Conservation (phyloP, 2,113 vertebrate genomes). For the Hippocampus zosterae region DNA sequence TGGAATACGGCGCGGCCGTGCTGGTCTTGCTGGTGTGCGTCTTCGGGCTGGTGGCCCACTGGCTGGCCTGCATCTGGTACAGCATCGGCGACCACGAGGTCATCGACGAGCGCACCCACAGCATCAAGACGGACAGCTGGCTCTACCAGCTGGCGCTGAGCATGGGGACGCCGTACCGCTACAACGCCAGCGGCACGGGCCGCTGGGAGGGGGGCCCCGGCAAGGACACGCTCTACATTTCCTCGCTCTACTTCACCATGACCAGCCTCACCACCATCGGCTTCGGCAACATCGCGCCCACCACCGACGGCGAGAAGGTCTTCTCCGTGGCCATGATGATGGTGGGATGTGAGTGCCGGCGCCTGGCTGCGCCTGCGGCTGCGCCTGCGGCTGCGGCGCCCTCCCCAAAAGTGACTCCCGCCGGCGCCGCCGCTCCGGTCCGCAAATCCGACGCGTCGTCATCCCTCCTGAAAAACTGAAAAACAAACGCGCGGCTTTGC, state of each 20-base stretch:
- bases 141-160: constrained; percentile 91
- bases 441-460: too few species aligned
- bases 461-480: too few species aligned
- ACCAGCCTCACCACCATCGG: constrained; percentile 98
- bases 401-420: too few species aligned
- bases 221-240: constrained; percentile 96
- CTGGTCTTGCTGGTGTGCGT: constrained; percentile 93
- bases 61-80: constrained; percentile 99
- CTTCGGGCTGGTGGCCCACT: constrained; percentile 94
- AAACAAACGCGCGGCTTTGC: too few species aligned
- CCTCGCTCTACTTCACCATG: constrained; percentile 99
- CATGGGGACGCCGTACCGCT: constrained; percentile 91
- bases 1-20: constrained; percentile 94
- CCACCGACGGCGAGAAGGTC: constrained; percentile 96
- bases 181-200: constrained; percentile 87
- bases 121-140: constrained; percentile 94
- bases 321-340: constrained; percentile 99
- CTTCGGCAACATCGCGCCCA: constrained; percentile 97
- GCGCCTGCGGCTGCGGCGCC: too few species aligned
- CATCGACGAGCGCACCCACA: constrained; percentile 89
- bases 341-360: constrained; percentile 93
- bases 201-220: constrained; percentile 96
- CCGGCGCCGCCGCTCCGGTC: too few species aligned
- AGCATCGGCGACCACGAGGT: constrained; percentile 97
- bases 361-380: too few species aligned